Evolutionary conservation across 2,113 vertebrate genomes (phyloP), one percentile per base, ranked within the genome.

Genomic region (Oncorhynchus kisutch): DNA sequence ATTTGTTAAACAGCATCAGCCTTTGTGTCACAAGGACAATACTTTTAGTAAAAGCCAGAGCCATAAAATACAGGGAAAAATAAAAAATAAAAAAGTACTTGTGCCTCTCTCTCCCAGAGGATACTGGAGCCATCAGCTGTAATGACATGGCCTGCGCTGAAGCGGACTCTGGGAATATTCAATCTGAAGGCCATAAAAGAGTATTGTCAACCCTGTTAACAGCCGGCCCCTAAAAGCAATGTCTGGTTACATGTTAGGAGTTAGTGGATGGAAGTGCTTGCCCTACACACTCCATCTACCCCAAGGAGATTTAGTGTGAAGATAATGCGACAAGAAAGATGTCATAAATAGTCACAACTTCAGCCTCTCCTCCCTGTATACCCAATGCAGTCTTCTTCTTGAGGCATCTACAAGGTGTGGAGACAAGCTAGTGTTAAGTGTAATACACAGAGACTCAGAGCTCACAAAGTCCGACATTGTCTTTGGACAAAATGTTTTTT

Each of bases 321-420:
- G 93, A 92, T 94, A 92, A 94, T 92, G 91, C 89, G 85, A 86
- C 75, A 81, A 80, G 91, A 93, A 93, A 90, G 91, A 93, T 94
- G 91, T 94, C 92, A 92, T 90, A 87, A 85, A 85, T 83, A 91
- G 91, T 88, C 88, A 89, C 89, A 89, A 85, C 83, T 87, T 85
- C 79, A 83, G 82, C 83, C 82, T 83, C 78, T 85, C 82, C 74
- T 84, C 82, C 84, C 83, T 72, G 75, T 82, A 79, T n/a, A 62
- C 71, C 29, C 80, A 76, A 80, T 86, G 83, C 82, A 81, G 78
- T 69, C 67, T 74, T 85, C 83, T 89, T 89, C 89, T 80, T 77
- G 90, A 86, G 84, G 80, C 84, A 86, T 91, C 90, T 90, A 90
- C 91, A 92, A 91, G 93, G 88, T 90, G 91, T 90, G 90, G 84